A percentile compares a stretch with the other conserved stretches of the same genome.
These are phyloP conservation scores for Cyprinodon brontotheroides DNA, from an alignment of 2,113 vertebrate species.

Conservation along the genomic window DNA sequence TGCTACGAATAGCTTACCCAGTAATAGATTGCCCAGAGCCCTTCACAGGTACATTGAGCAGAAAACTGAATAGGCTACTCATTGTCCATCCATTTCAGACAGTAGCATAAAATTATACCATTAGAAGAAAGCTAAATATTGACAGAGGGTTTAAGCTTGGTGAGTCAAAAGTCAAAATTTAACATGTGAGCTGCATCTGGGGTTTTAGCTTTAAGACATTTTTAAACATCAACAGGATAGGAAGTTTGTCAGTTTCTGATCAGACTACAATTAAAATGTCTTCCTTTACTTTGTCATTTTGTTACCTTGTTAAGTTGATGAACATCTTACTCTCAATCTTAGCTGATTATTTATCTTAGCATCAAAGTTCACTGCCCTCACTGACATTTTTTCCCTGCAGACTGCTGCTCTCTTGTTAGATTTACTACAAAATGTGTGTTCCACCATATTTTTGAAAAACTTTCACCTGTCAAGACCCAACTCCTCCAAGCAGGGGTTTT, in stretches of 20 bases:
- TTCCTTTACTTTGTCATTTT: conserved; percentile 12
- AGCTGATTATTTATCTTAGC: conserved; percentile 70
- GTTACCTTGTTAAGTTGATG: conserved; percentile 56
- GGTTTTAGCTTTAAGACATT: conserved; percentile 22
- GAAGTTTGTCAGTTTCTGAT: conserved; percentile 35
- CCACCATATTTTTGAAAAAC: conserved; percentile 73
- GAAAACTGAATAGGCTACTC: conserved; percentile 50
- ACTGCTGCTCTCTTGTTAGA: conserved; percentile 64
- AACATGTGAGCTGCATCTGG: conserved; percentile 46
- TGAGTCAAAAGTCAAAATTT: conserved; percentile 68
- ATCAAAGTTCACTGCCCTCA: conserved; percentile 49
- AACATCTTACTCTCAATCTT: conserved; percentile 54
- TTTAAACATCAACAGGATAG: conserved; percentile 36
- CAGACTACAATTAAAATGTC: conserved; percentile 9
- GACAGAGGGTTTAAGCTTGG: conserved; percentile 69
- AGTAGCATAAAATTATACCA: conserved; percentile 70
- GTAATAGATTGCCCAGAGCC: conserved; percentile 35
- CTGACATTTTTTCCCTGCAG: conserved; percentile 60
- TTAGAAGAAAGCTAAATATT: conserved; percentile 78
- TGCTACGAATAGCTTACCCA: neutral
- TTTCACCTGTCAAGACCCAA: conserved; percentile 58
- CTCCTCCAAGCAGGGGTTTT: conserved; percentile 69
- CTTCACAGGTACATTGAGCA: conserved; percentile 42
- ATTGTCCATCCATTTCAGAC: conserved; percentile 65
- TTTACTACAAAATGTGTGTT: conserved; percentile 76